Evolutionary conservation across 2,888 invertebrate genomes (phyloP), one percentile per base, ranked within the genome.

Genomic region (Ischnura elegans): DNA sequence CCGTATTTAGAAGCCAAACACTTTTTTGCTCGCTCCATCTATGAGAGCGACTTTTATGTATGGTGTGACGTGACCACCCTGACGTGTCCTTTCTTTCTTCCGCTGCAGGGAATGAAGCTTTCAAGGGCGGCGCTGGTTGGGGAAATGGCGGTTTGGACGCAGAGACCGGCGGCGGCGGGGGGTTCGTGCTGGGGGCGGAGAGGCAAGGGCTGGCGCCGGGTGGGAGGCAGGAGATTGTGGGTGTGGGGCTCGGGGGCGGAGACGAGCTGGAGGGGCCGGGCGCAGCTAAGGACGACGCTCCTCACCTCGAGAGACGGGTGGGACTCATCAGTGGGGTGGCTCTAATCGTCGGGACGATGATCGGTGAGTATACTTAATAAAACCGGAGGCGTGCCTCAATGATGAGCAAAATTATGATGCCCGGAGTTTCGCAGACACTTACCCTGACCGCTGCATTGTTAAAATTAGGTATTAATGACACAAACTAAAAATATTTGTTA

Each of bases 291-390:
- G 97, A 98, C 98, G 98, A 98, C 98, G 97, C 98, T 98, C 97
- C 99, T 99, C 98, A 98, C 98, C 98, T 99, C 98, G 98, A 99
- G 98, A 98, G 99, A 98, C 98, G 98, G 98, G 98, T 99, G 98
- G 99, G 99, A 97, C 98, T 99, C 97, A 97, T 99, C 98, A 99
- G 99, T 98, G 99, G 99, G 98, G 98, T 98, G 97, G 99, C 99
- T 98, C 97, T 99, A 98, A 99, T 99, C 97, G 99, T 99, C 95
- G 99, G 99, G 95, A 99, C 99, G 95, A 99, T 99, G 99, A 99
- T 99, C 96, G 99, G 99, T 98, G 96, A 96, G 97, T 95, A 94
- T 90, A 94, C n/a, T n/a, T n/a, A n/a, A n/a, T n/a, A n/a, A n/a
- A n/a, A n/a, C n/a, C n/a, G n/a, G n/a, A n/a, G n/a, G n/a, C n/a